phyloP scores from a whole-genome alignment of 35 echinoderm and acorn worm species.

The Nesometra sesokonis region DNA sequence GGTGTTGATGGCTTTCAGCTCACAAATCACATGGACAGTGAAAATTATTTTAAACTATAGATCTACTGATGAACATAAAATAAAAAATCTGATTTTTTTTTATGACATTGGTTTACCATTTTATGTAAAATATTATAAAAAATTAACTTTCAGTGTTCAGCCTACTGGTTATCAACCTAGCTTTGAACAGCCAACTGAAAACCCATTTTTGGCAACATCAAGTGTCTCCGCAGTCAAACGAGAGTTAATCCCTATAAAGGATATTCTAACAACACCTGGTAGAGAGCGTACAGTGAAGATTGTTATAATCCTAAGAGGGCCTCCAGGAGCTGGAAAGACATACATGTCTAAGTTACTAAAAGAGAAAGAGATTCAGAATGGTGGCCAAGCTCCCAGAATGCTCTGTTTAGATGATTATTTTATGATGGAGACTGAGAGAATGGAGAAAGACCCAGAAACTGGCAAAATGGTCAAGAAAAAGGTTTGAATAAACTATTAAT shows the following conservation, averaged over 20 bases:
- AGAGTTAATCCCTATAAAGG: conserved; percentile 15
- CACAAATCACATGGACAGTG: too few species aligned
- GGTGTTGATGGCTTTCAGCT: too few species aligned
- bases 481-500: conserved; percentile 34
- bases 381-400: conserved; percentile 82
- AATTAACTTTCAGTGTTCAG: neutral
- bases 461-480: conserved; percentile 63
- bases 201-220: neutral
- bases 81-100: too few species aligned
- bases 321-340: conserved; percentile 71
- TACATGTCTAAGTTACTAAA: conserved; percentile 63
- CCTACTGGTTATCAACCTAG: neutral
- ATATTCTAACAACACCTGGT: conserved; percentile 64
- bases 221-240: neutral
- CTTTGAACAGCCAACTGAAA: neutral
- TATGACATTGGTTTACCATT: too few species aligned
- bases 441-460: conserved; percentile 65
- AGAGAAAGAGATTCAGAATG: conserved; percentile 65
- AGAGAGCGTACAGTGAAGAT: conserved; percentile 44
- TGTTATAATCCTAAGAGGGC: conserved; percentile 59
- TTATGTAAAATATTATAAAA: neutral
- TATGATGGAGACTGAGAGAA: conserved; percentile 84
- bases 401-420: conserved; percentile 98
- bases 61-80: too few species aligned
- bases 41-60: too few species aligned